Conservation (phyloP, 2,888 invertebrate species). For the Dicycla oo region DNA sequence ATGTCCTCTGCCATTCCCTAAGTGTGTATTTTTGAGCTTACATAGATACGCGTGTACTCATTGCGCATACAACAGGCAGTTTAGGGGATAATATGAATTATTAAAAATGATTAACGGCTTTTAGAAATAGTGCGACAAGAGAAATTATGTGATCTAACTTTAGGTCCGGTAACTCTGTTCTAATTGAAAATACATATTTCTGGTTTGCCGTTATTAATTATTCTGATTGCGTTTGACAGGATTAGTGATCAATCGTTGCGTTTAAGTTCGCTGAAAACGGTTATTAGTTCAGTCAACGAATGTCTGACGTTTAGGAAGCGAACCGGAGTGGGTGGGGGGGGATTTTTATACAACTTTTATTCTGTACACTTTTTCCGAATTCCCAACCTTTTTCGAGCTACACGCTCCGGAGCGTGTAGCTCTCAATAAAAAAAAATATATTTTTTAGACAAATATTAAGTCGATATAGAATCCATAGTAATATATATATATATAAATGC, state of each 20-base stretch:
- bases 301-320: too few relatives aligned
- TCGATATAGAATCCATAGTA: too few relatives aligned
- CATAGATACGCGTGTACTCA: background rate
- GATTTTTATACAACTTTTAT: too few relatives aligned
- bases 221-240: conserved; percentile 16
- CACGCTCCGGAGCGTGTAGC: too few relatives aligned
- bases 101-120: too few relatives aligned
- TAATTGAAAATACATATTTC: background rate
- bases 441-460: too few relatives aligned
- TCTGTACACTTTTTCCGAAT: too few relatives aligned
- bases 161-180: conserved; percentile 1
- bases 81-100: background rate
- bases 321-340: too few relatives aligned
- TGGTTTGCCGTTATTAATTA: conserved; percentile 3
- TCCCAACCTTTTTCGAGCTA: too few relatives aligned
- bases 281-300: too few relatives aligned
- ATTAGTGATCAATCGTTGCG: background rate
- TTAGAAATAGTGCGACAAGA: background rate
- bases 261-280: background rate
- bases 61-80: background rate
- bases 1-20: background rate
- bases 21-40: background rate
- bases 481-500: too few relatives aligned
- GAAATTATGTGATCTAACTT: background rate
- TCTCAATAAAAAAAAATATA: too few relatives aligned